phyloP scores from a whole-genome alignment of 2,113 vertebrate genomes.

The Cisticola juncidis region DNA sequence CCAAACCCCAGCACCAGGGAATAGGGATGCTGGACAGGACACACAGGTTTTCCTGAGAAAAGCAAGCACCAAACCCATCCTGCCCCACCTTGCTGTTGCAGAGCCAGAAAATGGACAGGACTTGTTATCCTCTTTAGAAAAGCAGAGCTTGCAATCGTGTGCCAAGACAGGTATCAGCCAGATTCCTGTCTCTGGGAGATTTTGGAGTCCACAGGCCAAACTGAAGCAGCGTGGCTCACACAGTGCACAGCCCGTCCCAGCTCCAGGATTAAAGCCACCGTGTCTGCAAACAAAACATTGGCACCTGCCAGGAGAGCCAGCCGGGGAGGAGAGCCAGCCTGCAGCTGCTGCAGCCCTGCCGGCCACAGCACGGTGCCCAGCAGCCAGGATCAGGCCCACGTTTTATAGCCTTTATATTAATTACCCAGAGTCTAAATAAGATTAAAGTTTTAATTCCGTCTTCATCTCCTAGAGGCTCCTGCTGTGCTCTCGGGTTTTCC shows the following conservation, averaged over 20 bases:
- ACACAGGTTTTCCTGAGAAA: not conserved
- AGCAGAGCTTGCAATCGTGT: not conserved
- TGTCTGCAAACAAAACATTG: constrained; percentile 3
- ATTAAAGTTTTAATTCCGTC: constrained; percentile 55
- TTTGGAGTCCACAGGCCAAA: not conserved
- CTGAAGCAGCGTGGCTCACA: not conserved
- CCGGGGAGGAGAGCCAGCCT: not conserved
- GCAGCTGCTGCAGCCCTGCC: not conserved
- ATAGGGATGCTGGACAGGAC: not conserved
- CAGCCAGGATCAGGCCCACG: not conserved
- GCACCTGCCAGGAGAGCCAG: not conserved
- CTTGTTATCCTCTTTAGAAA: not conserved
- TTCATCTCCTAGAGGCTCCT: constrained; percentile 26
- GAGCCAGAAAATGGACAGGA: not conserved
- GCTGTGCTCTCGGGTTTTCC: constrained; percentile 19
- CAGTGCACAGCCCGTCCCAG: fast-evolving
- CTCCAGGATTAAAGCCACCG: constrained; percentile 28
- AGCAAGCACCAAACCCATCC: not conserved
- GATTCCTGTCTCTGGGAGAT: not conserved
- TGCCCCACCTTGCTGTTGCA: not conserved
- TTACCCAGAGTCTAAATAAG: constrained; percentile 38
- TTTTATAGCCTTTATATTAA: constrained; percentile 45
- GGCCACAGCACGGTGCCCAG: fast-evolving
- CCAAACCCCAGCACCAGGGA: not conserved
- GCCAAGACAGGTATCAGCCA: constrained; percentile 44